Evolutionary conservation across 2,888 invertebrate genomes (phyloP).

Genomic region (Pemphredon lugubris): DNA sequence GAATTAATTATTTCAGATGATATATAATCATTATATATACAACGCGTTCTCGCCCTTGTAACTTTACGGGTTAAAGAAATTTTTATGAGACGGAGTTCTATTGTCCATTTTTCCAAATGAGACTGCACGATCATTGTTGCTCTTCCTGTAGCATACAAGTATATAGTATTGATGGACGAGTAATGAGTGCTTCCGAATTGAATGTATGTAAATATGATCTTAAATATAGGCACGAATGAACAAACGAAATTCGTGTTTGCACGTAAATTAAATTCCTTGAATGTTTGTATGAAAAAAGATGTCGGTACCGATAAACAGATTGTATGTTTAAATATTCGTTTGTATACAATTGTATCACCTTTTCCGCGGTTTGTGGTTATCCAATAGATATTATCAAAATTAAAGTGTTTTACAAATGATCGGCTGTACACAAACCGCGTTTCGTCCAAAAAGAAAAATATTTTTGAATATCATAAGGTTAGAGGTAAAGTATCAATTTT

Average conservation of each 20-base stretch:
- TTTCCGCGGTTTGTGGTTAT: neutral
- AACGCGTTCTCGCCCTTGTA: too few relatives aligned
- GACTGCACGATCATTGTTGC: constrained; percentile 10
- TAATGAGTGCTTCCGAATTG: constrained; percentile 51
- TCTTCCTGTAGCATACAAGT: constrained; percentile 8
- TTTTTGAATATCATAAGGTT: constrained; percentile 20
- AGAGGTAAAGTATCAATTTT: constrained; percentile 9
- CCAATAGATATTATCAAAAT: neutral
- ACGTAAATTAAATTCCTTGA: neutral
- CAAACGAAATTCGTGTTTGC: constrained; percentile 11
- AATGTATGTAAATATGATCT: constrained; percentile 39
- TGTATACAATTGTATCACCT: constrained; percentile 1
- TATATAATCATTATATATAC: neutral
- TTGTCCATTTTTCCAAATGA: too few relatives aligned
- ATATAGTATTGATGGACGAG: constrained; percentile 17
- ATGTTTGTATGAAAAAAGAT: neutral
- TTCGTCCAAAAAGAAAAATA: constrained; percentile 11
- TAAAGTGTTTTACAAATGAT: neutral
- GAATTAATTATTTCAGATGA: neutral
- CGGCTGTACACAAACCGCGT: neutral
- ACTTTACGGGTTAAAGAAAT: too few relatives aligned
- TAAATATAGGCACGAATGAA: constrained; percentile 30
- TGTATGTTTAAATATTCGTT: constrained; percentile 50
- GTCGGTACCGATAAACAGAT: neutral
- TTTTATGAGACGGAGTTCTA: too few relatives aligned